Percentiles rank a stretch among this genome's conserved stretches.
Conservation (phyloP, 2,797 vertebrate genomes). For the Micropoecilia bifurca region DNA sequence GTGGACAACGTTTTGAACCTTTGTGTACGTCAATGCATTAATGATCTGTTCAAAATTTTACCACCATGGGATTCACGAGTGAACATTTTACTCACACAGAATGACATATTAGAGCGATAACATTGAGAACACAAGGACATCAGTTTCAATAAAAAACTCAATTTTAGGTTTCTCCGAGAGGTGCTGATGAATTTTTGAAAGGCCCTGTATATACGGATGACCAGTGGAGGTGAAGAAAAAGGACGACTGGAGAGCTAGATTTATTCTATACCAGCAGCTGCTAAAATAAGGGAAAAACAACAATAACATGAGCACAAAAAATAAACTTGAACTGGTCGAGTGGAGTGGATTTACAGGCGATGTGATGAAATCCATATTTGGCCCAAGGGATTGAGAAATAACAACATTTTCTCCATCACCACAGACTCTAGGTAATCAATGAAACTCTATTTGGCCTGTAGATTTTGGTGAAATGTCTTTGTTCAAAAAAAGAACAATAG, state of each 20-base stretch:
- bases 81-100: neutral
- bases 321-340: neutral
- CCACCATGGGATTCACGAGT: neutral
- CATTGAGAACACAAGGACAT: neutral
- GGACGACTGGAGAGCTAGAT: neutral
- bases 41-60: neutral
- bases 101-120: neutral
- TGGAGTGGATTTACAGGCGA: constrained; percentile 1
- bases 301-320: neutral
- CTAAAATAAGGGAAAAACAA: neutral
- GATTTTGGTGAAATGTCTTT: neutral
- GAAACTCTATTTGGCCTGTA: neutral
- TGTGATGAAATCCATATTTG: constrained; percentile 9
- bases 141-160: neutral
- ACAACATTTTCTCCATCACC: constrained; percentile 9
- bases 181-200: neutral
- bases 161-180: neutral
- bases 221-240: neutral
- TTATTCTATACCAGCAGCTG: neutral
- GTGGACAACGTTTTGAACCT: neutral
- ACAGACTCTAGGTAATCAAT: neutral
- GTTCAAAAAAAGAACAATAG: neutral
- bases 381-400: constrained; percentile 4
- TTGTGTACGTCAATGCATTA: neutral
- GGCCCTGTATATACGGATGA: neutral